phyloP scores from a whole-genome alignment of 2,888 invertebrate genomes.

The Cantharis lateralis region DNA sequence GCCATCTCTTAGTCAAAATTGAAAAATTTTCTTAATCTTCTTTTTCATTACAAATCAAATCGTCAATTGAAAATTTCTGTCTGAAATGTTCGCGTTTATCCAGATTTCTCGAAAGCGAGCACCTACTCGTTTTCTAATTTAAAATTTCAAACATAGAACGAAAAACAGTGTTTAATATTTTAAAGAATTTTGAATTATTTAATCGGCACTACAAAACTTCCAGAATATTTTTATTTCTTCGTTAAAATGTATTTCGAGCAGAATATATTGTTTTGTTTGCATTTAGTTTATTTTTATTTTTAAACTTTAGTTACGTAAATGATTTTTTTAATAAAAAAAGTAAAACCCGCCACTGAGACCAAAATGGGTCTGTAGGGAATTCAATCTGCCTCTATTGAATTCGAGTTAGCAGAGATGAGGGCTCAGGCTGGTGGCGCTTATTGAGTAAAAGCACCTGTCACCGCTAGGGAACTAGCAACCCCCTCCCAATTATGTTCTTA shows the following conservation, averaged over 20 bases:
- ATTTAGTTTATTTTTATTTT: background rate
- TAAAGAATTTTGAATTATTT: background rate
- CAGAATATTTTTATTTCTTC: background rate
- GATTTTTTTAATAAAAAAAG: constrained; percentile 15
- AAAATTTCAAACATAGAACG: background rate
- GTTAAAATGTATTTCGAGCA: background rate
- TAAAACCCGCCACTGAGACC: constrained; percentile 15
- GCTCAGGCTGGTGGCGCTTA: constrained; percentile 36
- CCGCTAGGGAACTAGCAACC: constrained; percentile 32
- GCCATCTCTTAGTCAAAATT: background rate
- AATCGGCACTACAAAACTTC: background rate
- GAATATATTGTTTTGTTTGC: background rate
- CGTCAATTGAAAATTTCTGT: background rate
- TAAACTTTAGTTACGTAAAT: constrained; percentile 5
- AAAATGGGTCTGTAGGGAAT: constrained; percentile 27
- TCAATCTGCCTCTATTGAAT: constrained; percentile 38
- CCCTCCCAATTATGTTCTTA: constrained; percentile 24
- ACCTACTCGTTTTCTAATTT: background rate
- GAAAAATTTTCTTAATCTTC: background rate
- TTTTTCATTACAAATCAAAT: background rate
- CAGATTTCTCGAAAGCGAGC: background rate
- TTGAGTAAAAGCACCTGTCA: constrained; percentile 37
- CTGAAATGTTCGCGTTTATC: background rate
- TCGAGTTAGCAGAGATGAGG: constrained; percentile 37
- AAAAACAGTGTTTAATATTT: background rate